Percentiles rank a stretch among this genome's conserved stretches.
Evolutionary conservation across 2,888 invertebrate species (phyloP).

Genomic region (Drepana falcataria): DNA sequence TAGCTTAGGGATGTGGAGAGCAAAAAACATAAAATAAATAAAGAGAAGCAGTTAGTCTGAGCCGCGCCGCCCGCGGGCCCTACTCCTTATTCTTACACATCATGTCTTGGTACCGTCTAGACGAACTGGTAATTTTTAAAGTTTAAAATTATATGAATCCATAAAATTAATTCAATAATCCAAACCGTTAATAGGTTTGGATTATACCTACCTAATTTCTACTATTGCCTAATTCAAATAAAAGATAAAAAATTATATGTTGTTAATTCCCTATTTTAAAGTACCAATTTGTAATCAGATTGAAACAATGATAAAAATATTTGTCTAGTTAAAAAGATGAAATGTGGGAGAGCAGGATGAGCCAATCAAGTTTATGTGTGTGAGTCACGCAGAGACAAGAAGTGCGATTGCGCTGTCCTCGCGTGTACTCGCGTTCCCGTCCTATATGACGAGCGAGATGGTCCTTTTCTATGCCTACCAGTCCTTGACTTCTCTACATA

Average conservation of each 20-base stretch:
- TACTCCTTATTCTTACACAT: constrained; percentile 12
- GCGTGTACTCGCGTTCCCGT: constrained; percentile 39
- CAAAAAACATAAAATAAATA: constrained; percentile 52
- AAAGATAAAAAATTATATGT: no score
- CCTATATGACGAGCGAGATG: constrained; percentile 34
- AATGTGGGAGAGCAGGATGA: constrained; percentile 67
- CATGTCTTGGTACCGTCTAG: constrained; percentile 4
- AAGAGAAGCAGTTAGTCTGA: constrained; percentile 39
- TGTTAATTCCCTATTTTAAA: background rate
- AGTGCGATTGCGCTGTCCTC: constrained; percentile 21
- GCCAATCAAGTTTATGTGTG: constrained; percentile 66
- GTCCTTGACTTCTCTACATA: constrained; percentile 13
- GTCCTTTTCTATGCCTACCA: constrained; percentile 34
- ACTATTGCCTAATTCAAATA: no score
- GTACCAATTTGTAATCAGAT: background rate
- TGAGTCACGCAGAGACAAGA: constrained; percentile 39
- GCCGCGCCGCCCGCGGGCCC: constrained; percentile 24
- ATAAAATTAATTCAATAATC: no score
- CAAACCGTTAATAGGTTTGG: no score
- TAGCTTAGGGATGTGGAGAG: constrained; percentile 48
- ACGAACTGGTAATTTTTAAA: no score
- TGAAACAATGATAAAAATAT: constrained; percentile 21
- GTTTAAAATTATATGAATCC: no score
- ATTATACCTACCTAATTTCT: no score
- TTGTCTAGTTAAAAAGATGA: constrained; percentile 53